phyloP scores from a whole-genome alignment of 2,113 vertebrate species.

The Podilymbus podiceps region DNA sequence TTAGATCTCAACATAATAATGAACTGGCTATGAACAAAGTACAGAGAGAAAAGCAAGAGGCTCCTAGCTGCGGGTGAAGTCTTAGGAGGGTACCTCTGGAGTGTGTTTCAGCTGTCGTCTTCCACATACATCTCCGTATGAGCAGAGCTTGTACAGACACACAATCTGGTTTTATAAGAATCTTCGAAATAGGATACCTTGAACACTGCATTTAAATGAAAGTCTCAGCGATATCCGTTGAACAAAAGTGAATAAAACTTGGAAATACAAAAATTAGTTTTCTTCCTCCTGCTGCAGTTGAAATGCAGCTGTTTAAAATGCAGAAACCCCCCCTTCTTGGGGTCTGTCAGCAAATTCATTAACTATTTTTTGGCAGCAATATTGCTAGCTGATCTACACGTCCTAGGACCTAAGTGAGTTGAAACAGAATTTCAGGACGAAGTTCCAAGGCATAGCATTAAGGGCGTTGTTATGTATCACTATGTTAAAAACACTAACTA shows the following conservation, averaged over 20 bases:
- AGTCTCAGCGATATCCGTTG: rapidly evolving
- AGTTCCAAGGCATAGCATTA: constrained; percentile 18
- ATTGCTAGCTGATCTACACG: background rate
- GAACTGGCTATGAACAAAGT: background rate
- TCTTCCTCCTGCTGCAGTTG: background rate
- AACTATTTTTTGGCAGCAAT: background rate
- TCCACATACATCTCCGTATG: background rate
- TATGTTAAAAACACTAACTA: constrained; percentile 49
- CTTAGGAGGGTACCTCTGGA: background rate
- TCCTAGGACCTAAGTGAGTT: constrained; percentile 5
- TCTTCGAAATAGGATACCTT: background rate
- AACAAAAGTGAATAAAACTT: background rate
- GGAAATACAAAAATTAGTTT: background rate
- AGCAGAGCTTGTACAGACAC: background rate
- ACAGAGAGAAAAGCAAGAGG: background rate
- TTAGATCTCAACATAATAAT: background rate
- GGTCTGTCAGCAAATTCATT: background rate
- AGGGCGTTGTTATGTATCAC: constrained; percentile 47
- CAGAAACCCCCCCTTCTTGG: background rate
- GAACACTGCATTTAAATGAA: background rate
- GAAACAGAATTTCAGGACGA: constrained; percentile 31
- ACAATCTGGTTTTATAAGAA: background rate
- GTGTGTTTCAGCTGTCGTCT: background rate
- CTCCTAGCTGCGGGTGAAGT: background rate
- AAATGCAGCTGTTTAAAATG: background rate